Conservation (phyloP, 2,113 vertebrate species). For the Terrapene triunguis region DNA sequence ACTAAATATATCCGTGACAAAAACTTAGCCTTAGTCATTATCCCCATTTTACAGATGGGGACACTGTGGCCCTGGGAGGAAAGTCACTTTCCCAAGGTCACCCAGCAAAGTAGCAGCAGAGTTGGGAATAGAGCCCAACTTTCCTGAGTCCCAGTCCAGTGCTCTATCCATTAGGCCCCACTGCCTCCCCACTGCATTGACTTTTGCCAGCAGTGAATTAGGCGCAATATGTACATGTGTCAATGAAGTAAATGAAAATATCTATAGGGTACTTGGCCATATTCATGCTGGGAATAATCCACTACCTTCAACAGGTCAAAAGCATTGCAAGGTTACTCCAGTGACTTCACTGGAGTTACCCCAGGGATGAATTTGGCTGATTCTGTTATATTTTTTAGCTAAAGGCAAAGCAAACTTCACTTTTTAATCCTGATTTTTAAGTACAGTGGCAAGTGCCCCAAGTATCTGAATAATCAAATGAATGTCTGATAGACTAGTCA, state of each 20-base stretch:
- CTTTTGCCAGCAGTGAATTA: background rate
- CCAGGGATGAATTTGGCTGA: background rate
- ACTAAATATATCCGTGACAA: no score
- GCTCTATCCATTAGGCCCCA: rapidly evolving
- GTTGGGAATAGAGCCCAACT: rapidly evolving
- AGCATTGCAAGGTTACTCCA: background rate
- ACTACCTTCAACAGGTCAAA: background rate
- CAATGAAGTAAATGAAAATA: background rate
- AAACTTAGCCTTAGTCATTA: no score
- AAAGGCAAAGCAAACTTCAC: background rate
- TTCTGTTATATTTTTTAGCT: background rate
- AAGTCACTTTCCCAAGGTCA: background rate
- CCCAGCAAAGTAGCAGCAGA: background rate
- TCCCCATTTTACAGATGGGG: background rate
- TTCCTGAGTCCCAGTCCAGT: background rate
- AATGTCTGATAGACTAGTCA: background rate
- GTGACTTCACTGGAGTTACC: background rate
- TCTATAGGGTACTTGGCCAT: rapidly evolving
- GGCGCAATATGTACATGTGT: background rate
- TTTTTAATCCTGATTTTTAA: background rate
- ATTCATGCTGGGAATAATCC: background rate
- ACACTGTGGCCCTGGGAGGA: background rate
- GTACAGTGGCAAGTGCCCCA: background rate
- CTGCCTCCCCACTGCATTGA: rapidly evolving
- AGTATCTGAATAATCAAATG: background rate